phyloP scores from a whole-genome alignment of 2,797 vertebrate genomes.

The Xerus rutilus region DNA sequence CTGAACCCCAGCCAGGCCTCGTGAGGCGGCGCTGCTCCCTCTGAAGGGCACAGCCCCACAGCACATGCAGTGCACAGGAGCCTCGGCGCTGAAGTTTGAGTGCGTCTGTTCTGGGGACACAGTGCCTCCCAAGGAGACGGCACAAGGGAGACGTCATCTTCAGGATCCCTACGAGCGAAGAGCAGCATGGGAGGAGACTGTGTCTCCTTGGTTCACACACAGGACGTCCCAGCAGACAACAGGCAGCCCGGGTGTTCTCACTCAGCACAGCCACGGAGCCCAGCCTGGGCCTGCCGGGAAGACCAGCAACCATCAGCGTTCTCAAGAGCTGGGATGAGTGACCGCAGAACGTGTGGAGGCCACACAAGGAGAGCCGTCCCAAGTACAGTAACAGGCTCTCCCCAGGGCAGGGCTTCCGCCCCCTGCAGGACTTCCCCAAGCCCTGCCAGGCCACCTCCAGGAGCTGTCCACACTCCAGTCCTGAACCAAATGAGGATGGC shows the following conservation, averaged over 20 bases:
- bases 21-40: fast-evolving
- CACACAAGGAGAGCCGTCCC: not conserved
- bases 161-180: not conserved
- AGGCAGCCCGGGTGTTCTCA: fast-evolving
- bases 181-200: not conserved
- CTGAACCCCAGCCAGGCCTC: too few relatives aligned
- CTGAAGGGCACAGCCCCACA: not conserved
- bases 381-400: not conserved
- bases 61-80: too few relatives aligned
- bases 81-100: too few relatives aligned
- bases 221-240: fast-evolving
- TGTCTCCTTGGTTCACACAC: not conserved
- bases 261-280: fast-evolving
- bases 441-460: too few relatives aligned
- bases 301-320: fast-evolving
- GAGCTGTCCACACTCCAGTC: not conserved
- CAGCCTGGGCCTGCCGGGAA: not conserved
- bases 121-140: not conserved
- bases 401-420: fast-evolving
- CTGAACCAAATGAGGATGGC: not conserved
- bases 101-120: not conserved
- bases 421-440: not conserved
- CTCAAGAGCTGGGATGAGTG: not conserved
- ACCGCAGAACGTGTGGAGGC: not conserved
- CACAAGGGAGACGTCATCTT: not conserved